Evolutionary conservation across 2,888 invertebrate genomes (phyloP).

Genomic region (Polietes domitor): DNA sequence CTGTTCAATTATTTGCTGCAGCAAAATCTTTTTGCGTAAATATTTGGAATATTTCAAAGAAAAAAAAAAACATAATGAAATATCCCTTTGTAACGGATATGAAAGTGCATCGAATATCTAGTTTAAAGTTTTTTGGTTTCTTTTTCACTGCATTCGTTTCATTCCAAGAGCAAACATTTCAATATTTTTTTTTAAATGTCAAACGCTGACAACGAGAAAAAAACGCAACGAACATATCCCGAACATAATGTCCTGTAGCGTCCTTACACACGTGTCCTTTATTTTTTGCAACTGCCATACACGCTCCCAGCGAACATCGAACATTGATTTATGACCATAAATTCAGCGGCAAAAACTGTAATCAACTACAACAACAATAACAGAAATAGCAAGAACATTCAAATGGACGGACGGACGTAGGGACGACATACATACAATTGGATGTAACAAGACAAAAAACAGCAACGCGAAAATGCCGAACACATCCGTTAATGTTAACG

Average conservation of each 20-base stretch:
- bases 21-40: too few relatives aligned
- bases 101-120: conserved; percentile 48
- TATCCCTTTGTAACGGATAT: conserved; percentile 58
- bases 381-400: conserved; percentile 36
- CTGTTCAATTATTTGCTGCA: too few relatives aligned
- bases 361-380: conserved; percentile 55
- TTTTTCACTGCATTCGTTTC: too few relatives aligned
- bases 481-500: conserved; percentile 60
- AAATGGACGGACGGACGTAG: conserved; percentile 4
- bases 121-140: conserved; percentile 47
- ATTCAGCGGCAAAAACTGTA: conserved; percentile 55
- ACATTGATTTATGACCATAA: conserved; percentile 77
- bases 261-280: conserved; percentile 71
- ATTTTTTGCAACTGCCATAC: conserved; percentile 41
- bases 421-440: conserved; percentile 24
- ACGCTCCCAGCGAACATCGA: conserved; percentile 68
- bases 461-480: conserved; percentile 30
- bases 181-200: conserved; percentile 20
- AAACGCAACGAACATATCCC: conserved; percentile 74
- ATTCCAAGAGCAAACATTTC: conserved; percentile 23
- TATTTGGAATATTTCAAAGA: conserved; percentile 70
- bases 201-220: conserved; percentile 48
- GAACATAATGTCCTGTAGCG: conserved; percentile 80
- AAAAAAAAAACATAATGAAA: background rate
- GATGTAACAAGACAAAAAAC: conserved; percentile 6